Evolutionary conservation across 2,797 vertebrate species (phyloP).

Genomic region (Spea hammondii): DNA sequence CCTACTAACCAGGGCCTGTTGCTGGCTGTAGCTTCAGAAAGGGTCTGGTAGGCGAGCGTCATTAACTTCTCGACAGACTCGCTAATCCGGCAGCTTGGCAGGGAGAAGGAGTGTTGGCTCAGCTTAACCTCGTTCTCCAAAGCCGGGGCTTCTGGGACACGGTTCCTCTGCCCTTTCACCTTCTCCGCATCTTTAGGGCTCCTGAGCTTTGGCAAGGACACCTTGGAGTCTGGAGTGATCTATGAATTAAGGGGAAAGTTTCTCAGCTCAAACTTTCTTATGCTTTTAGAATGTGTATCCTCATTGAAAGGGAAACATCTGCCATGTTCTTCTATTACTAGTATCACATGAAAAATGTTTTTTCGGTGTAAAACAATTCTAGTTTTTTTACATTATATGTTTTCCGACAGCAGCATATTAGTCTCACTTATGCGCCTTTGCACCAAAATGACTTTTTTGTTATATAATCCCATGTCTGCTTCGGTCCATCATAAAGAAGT

Average conservation of each 20-base stretch:
- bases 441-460: too few relatives aligned
- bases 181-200: conserved; percentile 60
- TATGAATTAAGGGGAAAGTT: conserved; percentile 54
- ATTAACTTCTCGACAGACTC: conserved; percentile 87
- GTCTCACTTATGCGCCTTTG: too few relatives aligned
- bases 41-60: conserved; percentile 84
- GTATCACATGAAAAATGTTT: too few relatives aligned
- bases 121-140: conserved; percentile 73
- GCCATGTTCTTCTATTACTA: too few relatives aligned
- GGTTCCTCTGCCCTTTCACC: conserved; percentile 53
- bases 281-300: too few relatives aligned
- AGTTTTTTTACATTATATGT: too few relatives aligned
- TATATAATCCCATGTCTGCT: too few relatives aligned
- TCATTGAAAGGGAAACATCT: too few relatives aligned
- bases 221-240: conserved; percentile 80
- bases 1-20: conserved; percentile 81
- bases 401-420: too few relatives aligned
- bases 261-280: too few relatives aligned
- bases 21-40: conserved; percentile 83
- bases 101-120: conserved; percentile 73
- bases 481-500: too few relatives aligned
- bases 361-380: too few relatives aligned
- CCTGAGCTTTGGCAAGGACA: conserved; percentile 75
- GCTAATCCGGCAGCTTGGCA: conserved; percentile 88
- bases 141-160: conserved; percentile 10